Conservation (phyloP, 2,113 vertebrate species). For the Thomomys bottae region DNA sequence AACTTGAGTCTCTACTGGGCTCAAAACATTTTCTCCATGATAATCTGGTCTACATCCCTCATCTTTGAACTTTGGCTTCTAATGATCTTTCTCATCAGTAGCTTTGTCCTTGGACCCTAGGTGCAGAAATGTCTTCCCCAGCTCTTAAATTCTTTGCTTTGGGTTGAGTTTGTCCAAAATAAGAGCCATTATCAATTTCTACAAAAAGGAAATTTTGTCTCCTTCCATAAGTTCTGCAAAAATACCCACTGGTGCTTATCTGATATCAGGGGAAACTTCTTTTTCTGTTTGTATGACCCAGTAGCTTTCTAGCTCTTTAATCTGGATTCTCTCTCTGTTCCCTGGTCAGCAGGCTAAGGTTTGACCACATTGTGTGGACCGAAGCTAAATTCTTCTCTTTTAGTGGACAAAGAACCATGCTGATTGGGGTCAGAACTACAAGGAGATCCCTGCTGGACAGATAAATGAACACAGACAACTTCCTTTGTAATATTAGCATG, state of each 20-base stretch:
- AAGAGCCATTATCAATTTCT: conserved; percentile 49
- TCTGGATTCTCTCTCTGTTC: conserved; percentile 16
- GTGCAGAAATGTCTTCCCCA: conserved; percentile 16
- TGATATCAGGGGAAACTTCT: not conserved
- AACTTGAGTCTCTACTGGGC: not conserved
- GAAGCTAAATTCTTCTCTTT: conserved; percentile 56
- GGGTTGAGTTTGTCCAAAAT: conserved; percentile 39
- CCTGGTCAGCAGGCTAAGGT: not conserved
- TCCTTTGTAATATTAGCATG: conserved; percentile 34
- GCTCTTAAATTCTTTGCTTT: conserved; percentile 43
- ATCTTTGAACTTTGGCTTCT: not conserved
- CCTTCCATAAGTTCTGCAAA: conserved; percentile 5
- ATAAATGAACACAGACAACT: conserved; percentile 6
- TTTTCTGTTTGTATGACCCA: conserved; percentile 22
- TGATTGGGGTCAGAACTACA: conserved; percentile 44
- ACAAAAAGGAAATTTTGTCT: conserved; percentile 24
- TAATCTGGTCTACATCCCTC: not conserved
- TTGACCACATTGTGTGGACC: not conserved
- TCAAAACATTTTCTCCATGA: not conserved
- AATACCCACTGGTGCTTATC: not conserved
- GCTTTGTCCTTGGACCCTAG: not conserved
- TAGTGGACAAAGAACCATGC: conserved; percentile 37
- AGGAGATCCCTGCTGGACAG: conserved; percentile 14
- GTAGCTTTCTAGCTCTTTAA: not conserved
- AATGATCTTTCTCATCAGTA: not conserved